These are phyloP conservation scores for Patella depressa DNA, from an alignment of 2,888 invertebrate species.

Conservation along the genomic window DNA sequence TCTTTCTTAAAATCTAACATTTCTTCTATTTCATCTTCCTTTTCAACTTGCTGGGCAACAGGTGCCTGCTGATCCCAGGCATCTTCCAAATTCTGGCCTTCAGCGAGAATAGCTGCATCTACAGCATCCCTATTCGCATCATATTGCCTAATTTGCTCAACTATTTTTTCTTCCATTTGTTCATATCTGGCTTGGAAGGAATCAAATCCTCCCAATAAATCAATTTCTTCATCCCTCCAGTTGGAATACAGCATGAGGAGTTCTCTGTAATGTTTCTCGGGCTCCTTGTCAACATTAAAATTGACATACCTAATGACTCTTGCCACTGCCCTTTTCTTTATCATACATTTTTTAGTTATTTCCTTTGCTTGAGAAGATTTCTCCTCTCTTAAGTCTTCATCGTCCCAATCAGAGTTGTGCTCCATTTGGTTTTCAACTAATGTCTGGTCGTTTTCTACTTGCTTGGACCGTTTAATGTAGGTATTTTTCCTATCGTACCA, in stretches of 20 bases:
- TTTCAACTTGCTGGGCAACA: not conserved
- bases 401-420: too few relatives aligned
- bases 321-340: slow-evolving; percentile 11
- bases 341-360: slow-evolving; percentile 16
- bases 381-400: not conserved
- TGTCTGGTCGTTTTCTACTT: too few relatives aligned
- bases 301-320: slow-evolving; percentile 38
- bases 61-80: slow-evolving; percentile 34
- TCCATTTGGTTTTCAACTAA: too few relatives aligned
- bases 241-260: slow-evolving; percentile 43
- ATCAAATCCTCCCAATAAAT: slow-evolving; percentile 13
- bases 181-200: not conserved
- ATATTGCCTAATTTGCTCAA: slow-evolving; percentile 23
- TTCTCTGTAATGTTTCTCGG: slow-evolving; percentile 53
- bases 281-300: slow-evolving; percentile 42
- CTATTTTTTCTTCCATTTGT: slow-evolving; percentile 17
- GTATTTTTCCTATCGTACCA: slow-evolving; percentile 20
- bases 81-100: slow-evolving; percentile 29
- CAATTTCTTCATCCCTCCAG: slow-evolving; percentile 56
- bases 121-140: slow-evolving; percentile 32
- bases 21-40: not conserved
- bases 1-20: not conserved
- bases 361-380: slow-evolving; percentile 26
- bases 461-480: not conserved
- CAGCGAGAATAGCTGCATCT: slow-evolving; percentile 27